Evolutionary conservation across 2,888 invertebrate genomes (phyloP).

Genomic region (Stenurella melanura): DNA sequence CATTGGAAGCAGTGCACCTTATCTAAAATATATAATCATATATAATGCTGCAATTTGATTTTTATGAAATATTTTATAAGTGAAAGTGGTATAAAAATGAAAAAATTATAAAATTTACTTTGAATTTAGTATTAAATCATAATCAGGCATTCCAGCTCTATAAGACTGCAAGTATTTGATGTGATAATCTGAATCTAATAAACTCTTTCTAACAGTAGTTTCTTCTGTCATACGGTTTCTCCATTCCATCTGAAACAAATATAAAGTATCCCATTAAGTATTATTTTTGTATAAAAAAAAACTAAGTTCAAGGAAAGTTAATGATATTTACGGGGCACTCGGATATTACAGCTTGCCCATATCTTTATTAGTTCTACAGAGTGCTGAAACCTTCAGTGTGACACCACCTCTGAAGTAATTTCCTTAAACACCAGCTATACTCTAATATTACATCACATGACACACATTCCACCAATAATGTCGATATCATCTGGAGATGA

Average conservation of each 20-base stretch:
- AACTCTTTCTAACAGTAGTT: slow-evolving; percentile 81
- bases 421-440: too few relatives aligned
- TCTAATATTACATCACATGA: too few relatives aligned
- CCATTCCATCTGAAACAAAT: slow-evolving; percentile 78
- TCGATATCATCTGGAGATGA: too few relatives aligned
- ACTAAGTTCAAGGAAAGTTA: too few relatives aligned
- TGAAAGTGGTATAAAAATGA: not conserved
- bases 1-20: slow-evolving; percentile 33
- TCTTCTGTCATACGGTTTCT: slow-evolving; percentile 82
- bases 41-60: not conserved
- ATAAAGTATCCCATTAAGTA: not conserved
- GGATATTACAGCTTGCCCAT: too few relatives aligned
- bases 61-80: not conserved
- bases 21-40: not conserved
- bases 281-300: not conserved
- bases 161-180: slow-evolving; percentile 82
- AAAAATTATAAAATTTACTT: slow-evolving; percentile 39
- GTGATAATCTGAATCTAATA: slow-evolving; percentile 81
- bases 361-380: too few relatives aligned
- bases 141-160: slow-evolving; percentile 81
- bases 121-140: slow-evolving; percentile 74
- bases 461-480: too few relatives aligned
- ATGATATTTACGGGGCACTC: too few relatives aligned
- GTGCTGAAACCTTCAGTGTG: too few relatives aligned
- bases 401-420: too few relatives aligned